Evolutionary conservation across 2,113 vertebrate genomes (phyloP), one percentile per base, ranked within the genome.

Genomic region (Toxostoma redivivum): DNA sequence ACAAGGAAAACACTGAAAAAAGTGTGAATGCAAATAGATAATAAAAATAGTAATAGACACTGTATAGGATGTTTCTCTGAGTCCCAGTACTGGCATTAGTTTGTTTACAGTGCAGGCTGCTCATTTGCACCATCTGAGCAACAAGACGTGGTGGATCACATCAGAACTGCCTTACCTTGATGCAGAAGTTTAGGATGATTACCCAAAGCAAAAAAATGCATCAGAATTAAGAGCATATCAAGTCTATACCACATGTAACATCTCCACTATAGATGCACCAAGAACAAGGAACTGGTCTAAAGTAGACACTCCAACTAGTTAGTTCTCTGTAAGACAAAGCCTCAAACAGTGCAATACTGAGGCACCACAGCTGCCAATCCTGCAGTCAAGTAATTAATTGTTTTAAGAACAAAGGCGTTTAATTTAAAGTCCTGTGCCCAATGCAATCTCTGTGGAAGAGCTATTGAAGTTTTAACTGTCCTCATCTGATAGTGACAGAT

Each of bases 221-320:
- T 27, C 1, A 0, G 38, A 95, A 82, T 54, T 40, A 70, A 70
- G 10, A 88, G 40, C 56, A 24, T 24, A 58, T 12, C 9, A 50
- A 70, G 19, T 58, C 33, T 73, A 70, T 66, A 69, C 10, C 30
- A 69, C 0, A 1, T 53, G 57, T 35, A 79, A 84, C 0, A 0
- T 40, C 45, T 72, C 23, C 31, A 33, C 19, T 77, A 17, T 22
- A 65, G 50, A 65, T 33, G 19, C 21, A 77, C 19, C 33, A 61
- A 72, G 45, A 54, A 53, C 33, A 90, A 45, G 18, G 37, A 85
- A 72, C 33, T 35, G 23, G 31, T 72, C 76, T 88, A 86, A 37
- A 83, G 42, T 20, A 47, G 33, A 62, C 11, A n/a, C 35, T 66
- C 24, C 47, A 62, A 38, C 42, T 69, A 81, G 64, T 35, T 33